phyloP scores from a whole-genome alignment of 2,888 invertebrate species.

The Thecophora atra region DNA sequence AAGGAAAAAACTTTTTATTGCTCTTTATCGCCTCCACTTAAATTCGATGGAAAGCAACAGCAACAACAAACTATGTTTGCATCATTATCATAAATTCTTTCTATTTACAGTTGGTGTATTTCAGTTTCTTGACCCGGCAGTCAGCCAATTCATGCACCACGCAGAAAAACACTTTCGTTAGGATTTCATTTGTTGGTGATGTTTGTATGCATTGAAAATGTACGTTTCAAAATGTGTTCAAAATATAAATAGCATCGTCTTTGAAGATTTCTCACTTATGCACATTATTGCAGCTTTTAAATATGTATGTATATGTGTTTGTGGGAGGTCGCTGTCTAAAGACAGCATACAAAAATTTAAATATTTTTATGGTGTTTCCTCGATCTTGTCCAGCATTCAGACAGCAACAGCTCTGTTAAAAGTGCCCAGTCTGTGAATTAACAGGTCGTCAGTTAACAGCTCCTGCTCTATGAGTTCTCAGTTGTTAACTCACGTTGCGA shows the following conservation, averaged over 20 bases:
- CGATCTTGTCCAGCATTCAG: neutral
- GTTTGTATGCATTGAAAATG: conserved; percentile 4
- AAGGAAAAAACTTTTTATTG: neutral
- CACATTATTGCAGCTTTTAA: too few relatives aligned
- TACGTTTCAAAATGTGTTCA: neutral
- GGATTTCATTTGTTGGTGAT: neutral
- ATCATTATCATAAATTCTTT: neutral
- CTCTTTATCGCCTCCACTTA: neutral
- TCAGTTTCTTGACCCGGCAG: conserved; percentile 22
- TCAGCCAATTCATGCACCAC: neutral
- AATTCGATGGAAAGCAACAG: neutral
- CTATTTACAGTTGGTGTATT: neutral
- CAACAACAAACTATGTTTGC: neutral
- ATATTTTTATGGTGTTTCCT: conserved; percentile 9
- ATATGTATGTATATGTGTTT: too few relatives aligned
- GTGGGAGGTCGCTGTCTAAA: neutral
- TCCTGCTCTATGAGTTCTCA: too few relatives aligned
- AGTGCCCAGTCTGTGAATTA: too few relatives aligned
- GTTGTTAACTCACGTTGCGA: too few relatives aligned
- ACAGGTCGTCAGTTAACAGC: too few relatives aligned
- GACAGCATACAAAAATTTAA: neutral
- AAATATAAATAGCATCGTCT: conserved; percentile 9
- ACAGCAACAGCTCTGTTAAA: too few relatives aligned
- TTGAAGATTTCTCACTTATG: conserved; percentile 13
- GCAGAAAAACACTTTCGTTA: neutral